Conservation (phyloP, 2,113 vertebrate genomes). For the Bambusicola thoracicus region DNA sequence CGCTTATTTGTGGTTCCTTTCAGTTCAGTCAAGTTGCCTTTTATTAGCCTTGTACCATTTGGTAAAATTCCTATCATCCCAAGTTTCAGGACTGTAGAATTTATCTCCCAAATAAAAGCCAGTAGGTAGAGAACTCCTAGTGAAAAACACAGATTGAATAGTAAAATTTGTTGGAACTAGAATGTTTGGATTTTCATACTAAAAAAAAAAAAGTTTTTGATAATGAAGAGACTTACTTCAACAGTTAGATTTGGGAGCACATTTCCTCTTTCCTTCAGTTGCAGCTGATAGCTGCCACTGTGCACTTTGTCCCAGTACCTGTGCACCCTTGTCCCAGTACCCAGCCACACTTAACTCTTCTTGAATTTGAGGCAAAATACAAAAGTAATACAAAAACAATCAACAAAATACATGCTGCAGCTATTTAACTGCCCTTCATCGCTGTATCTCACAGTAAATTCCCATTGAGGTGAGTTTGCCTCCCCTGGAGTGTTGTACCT, state of each 20-base stretch:
- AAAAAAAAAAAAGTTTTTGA: neutral
- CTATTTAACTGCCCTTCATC: neutral
- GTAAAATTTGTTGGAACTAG: neutral
- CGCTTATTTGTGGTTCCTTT: neutral
- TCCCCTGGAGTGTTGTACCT: neutral
- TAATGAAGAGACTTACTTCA: neutral
- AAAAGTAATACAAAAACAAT: neutral
- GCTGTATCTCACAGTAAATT: neutral
- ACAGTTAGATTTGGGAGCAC: neutral
- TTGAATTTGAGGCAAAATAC: neutral
- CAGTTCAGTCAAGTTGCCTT: neutral
- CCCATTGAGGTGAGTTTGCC: neutral
- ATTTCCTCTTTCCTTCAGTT: neutral
- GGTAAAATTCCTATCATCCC: neutral
- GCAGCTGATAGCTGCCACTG: neutral
- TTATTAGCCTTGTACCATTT: neutral
- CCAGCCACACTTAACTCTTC: neutral
- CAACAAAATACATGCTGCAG: neutral
- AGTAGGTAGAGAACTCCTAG: neutral
- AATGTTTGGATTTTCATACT: neutral
- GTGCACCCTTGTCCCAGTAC: neutral
- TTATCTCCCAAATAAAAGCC: neutral
- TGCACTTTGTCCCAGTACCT: neutral
- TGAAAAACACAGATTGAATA: neutral
- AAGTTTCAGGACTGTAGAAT: neutral